phyloP scores from a whole-genome alignment of 1,140 invertebrate genomes.

The Spodoptera litura region DNA sequence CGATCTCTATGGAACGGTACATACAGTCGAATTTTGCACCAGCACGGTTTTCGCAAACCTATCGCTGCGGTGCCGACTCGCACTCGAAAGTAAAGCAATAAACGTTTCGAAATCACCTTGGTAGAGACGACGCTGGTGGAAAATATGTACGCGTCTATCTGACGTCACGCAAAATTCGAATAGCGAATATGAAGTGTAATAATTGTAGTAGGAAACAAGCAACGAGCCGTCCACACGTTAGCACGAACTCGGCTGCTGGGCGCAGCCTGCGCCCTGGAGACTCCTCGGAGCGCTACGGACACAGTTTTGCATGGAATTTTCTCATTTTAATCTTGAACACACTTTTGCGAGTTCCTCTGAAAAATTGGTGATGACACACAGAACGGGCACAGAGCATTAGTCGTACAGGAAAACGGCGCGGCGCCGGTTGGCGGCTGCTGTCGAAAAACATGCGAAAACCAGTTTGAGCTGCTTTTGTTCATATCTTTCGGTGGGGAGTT shows the following conservation, averaged over 20 bases:
- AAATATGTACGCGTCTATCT: slow-evolving; percentile 56
- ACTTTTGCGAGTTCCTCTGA: slow-evolving; percentile 40
- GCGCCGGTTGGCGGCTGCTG: slow-evolving; percentile 61
- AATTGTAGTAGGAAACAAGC: slow-evolving; percentile 36
- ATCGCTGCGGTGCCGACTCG: slow-evolving; percentile 38
- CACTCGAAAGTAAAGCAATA: slow-evolving; percentile 64
- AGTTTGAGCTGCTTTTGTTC: slow-evolving; percentile 82
- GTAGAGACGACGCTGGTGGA: slow-evolving; percentile 60
- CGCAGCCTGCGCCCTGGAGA: not conserved
- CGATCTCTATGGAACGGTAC: slow-evolving; percentile 56
- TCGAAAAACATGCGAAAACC: slow-evolving; percentile 78
- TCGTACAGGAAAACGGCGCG: slow-evolving; percentile 73
- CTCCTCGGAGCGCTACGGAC: not conserved
- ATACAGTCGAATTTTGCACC: slow-evolving; percentile 59
- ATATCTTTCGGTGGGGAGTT: slow-evolving; percentile 75
- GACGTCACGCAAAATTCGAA: slow-evolving; percentile 59
- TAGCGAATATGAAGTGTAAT: slow-evolving; percentile 54
- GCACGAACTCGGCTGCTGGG: not conserved
- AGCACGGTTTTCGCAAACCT: slow-evolving; percentile 20
- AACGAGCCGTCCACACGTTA: slow-evolving; percentile 7
- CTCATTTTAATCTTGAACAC: slow-evolving; percentile 23
- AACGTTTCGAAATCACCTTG: slow-evolving; percentile 62
- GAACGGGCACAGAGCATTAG: slow-evolving; percentile 45
- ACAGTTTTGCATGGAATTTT: slow-evolving; percentile 4
- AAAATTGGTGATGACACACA: slow-evolving; percentile 27